Evolutionary conservation across 2,113 vertebrate genomes (phyloP), one percentile per base, ranked within the genome.

Genomic region (Blennius ocellaris): DNA sequence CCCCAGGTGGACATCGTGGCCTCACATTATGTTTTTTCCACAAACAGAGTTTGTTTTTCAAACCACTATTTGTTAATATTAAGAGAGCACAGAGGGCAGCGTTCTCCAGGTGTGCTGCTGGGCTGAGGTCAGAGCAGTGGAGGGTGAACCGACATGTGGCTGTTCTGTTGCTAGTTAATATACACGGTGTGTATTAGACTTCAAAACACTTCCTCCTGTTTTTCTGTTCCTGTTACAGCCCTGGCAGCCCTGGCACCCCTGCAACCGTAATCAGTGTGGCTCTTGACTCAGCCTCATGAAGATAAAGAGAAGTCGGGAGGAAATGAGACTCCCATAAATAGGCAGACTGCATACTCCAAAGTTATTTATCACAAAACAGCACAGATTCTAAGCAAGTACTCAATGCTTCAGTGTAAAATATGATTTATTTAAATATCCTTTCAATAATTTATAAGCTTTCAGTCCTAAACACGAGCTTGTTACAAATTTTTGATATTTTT

Each of bases 31-130:
- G 8, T 5, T n/a, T n/a, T 15, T 6, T 6, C 45, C 45, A 48
- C 45, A 7, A 6, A n/a, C 7, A n/a, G 11, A 47, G 14, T 58
- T 38, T 44, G 61, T 16, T 68, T 58, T n/a, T 11, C 1, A n/a
- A 60, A 17, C 14, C 11, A 8, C 7, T 45, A 38, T 17, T 12
- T 52, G 11, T 43, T 51, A 55, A 53, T 9, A 9, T n/a, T 17
- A 58, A 11, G 62, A 53, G 47, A 41, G 17, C 16, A 53, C 12
- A 8, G n/a, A 61, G 48, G 37, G 7, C 12, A 59, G 49, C 7
- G 6, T 47, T 17, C 47, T 66, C 72, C 55, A 60, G 45, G 59
- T 36, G 43, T 72, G 51, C 37, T 48, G 51, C 38, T 7, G 3
- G 14, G 11, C 45, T 64, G 60, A 64, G 44, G 63, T 16, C 53